Conservation (phyloP, 2,888 invertebrate species). For the Drosophila tripunctata region DNA sequence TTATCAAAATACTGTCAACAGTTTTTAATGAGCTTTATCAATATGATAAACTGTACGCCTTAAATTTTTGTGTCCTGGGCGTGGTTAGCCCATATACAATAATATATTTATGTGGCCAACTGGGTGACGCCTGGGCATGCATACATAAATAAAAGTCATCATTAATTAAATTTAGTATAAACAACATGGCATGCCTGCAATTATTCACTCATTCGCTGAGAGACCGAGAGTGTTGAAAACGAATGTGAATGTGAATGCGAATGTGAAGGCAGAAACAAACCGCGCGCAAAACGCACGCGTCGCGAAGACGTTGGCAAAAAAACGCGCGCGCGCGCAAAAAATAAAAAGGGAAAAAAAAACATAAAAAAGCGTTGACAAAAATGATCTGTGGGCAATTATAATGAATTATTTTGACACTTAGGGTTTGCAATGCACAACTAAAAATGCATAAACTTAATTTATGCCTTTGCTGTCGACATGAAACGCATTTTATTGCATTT, state of each 20-base stretch:
- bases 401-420: slow-evolving; percentile 82
- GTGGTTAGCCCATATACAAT: slow-evolving; percentile 52
- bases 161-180: slow-evolving; percentile 77
- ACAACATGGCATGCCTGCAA: slow-evolving; percentile 71
- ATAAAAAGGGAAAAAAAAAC: slow-evolving; percentile 6
- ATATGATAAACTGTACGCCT: not conserved
- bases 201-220: slow-evolving; percentile 68
- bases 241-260: slow-evolving; percentile 4
- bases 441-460: slow-evolving; percentile 75
- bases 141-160: slow-evolving; percentile 77
- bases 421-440: slow-evolving; percentile 68
- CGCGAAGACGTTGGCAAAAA: slow-evolving; percentile 38
- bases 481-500: slow-evolving; percentile 81
- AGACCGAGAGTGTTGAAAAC: slow-evolving; percentile 33
- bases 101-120: slow-evolving; percentile 66
- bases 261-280: slow-evolving; percentile 18
- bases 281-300: slow-evolving; percentile 62
- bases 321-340: slow-evolving; percentile 30
- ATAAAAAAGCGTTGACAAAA: slow-evolving; percentile 66
- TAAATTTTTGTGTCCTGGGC: slow-evolving; percentile 12
- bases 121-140: slow-evolving; percentile 58
- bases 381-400: slow-evolving; percentile 82
- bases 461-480: slow-evolving; percentile 68
- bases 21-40: slow-evolving; percentile 2
- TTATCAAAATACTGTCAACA: not conserved